phyloP scores from a whole-genome alignment of 2,797 vertebrate species.

The Pipistrellus nathusii region DNA sequence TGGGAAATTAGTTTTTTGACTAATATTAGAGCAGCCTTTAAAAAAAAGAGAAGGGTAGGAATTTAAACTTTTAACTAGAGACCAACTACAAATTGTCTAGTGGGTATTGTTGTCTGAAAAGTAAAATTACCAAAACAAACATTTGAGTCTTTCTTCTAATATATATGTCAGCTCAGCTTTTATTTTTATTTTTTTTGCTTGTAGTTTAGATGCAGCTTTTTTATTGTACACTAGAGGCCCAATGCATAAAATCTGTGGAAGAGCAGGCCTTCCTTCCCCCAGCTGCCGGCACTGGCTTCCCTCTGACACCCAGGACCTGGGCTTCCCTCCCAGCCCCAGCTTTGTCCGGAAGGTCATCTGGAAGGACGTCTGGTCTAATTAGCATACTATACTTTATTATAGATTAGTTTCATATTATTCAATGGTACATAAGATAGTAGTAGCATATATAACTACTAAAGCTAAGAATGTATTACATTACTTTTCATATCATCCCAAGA shows the following conservation, averaged over 20 bases:
- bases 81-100: background rate
- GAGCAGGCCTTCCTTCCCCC: no score
- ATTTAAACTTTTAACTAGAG: conserved; percentile 2
- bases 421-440: background rate
- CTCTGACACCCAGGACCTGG: no score
- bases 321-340: no score
- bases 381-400: no score
- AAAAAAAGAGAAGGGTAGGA: background rate
- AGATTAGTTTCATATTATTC: conserved; percentile 22
- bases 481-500: conserved; percentile 34
- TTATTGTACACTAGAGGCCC: background rate
- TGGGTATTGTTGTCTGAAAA: background rate
- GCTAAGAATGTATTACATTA: background rate
- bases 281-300: no score
- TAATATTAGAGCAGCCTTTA: conserved; percentile 11
- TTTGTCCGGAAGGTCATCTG: no score
- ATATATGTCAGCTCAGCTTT: conserved; percentile 48
- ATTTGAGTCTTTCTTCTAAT: conserved; percentile 27
- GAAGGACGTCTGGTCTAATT: no score
- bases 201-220: conserved; percentile 8
- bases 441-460: conserved; percentile 1
- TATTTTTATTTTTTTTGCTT: conserved; percentile 26
- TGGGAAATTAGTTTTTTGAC: background rate
- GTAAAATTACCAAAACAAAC: conserved; percentile 14
- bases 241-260: no score